Conservation (phyloP, 2,888 invertebrate genomes). For the Pristionchus entomophagus region DNA sequence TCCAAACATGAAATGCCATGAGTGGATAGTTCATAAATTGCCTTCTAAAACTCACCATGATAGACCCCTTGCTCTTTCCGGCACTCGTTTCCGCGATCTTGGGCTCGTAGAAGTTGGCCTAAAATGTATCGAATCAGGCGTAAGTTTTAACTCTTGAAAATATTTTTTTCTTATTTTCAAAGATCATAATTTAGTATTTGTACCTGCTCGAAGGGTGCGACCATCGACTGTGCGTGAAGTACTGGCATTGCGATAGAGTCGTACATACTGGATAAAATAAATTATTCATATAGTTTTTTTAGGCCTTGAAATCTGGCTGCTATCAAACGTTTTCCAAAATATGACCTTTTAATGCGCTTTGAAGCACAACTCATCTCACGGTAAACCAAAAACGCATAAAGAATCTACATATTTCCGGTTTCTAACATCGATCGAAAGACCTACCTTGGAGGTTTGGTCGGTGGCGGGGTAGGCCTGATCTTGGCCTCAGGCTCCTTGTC, state of each 20-base stretch:
- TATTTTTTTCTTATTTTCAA: background rate
- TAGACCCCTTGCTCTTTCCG: conserved; percentile 69
- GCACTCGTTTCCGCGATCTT: conserved; percentile 74
- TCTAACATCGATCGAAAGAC: conserved; percentile 30
- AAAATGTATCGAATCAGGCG: background rate
- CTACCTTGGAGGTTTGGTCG: conserved; percentile 54
- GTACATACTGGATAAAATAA: conserved; percentile 55
- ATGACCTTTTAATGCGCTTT: background rate
- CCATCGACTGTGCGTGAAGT: conserved; percentile 56
- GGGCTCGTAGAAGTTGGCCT: conserved; percentile 67
- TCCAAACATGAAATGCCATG: conserved; percentile 45
- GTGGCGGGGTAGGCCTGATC: conserved; percentile 41
- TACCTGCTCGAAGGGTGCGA: conserved; percentile 36
- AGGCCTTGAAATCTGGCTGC: background rate
- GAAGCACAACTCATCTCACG: background rate
- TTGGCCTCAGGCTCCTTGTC: conserved; percentile 27
- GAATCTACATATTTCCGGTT: too few relatives aligned
- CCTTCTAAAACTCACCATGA: conserved; percentile 73
- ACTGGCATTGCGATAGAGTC: conserved; percentile 61
- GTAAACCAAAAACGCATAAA: background rate
- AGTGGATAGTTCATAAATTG: too few relatives aligned
- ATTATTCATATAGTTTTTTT: background rate
- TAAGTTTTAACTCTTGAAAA: background rate
- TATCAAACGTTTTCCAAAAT: background rate
- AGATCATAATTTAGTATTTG: background rate